Conservation (phyloP, 2,113 vertebrate species). For the Percina caprodes region DNA sequence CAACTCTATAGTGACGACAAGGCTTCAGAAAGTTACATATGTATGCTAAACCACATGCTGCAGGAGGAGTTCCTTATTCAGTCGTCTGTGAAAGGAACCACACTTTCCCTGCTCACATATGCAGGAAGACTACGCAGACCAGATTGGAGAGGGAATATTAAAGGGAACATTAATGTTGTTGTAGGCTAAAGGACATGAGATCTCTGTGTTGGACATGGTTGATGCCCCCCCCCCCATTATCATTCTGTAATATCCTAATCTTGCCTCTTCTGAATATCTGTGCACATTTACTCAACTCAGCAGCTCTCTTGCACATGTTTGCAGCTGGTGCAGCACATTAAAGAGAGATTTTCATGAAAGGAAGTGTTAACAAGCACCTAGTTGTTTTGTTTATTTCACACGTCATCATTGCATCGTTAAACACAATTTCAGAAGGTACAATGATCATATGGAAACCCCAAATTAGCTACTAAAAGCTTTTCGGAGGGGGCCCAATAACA, state of each 20-base stretch:
- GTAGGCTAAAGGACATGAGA: slow-evolving; percentile 31
- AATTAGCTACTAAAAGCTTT: no score
- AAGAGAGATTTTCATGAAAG: slow-evolving; percentile 4
- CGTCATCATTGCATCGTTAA: no score
- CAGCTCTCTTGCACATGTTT: background rate
- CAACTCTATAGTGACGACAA: no score
- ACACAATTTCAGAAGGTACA: no score
- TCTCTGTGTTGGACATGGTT: slow-evolving; percentile 12
- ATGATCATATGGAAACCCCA: no score
- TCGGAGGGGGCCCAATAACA: no score
- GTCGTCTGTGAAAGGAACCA: slow-evolving; percentile 6
- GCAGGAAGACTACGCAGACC: slow-evolving; percentile 15
- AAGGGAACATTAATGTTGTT: slow-evolving; percentile 30
- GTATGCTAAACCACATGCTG: background rate
- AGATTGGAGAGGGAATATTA: slow-evolving; percentile 18
- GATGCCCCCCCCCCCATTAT: slow-evolving; percentile 5
- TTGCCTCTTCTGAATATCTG: background rate
- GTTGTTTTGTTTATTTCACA: background rate
- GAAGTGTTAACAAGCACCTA: background rate
- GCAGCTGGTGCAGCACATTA: background rate
- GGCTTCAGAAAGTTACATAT: no score
- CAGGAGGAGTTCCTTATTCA: background rate
- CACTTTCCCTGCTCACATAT: background rate
- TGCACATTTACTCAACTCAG: background rate
- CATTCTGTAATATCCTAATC: slow-evolving; percentile 1